Evolutionary conservation across 2,797 vertebrate species (phyloP), one percentile per base, ranked within the genome.

Genomic region (Margarornis squamiger): DNA sequence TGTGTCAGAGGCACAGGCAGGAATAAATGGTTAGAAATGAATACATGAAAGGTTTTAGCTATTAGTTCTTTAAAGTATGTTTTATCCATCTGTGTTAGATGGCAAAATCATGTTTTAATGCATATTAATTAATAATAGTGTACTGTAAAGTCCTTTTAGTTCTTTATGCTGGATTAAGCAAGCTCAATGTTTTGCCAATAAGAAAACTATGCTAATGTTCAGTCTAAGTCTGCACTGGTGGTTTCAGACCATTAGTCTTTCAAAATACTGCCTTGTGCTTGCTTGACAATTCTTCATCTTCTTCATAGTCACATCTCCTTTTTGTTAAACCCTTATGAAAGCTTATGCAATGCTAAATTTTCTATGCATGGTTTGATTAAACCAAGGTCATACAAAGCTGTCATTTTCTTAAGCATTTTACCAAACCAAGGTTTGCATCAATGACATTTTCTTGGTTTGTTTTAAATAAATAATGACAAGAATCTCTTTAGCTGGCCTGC

Each of bases 401-500:
- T 84, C 89, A 91, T 29, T 81, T 95, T 55, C 76, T 91, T 75
- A 62, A 89, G 36, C 61, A 51, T 75, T 86, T 93, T 75, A 52
- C 19, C 6, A 23, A 90, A 88, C 58, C 0, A 0, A 92, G 61
- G 62, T 88, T 94, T 92, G 10, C 39, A 90, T 91, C 73, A 45
- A 43, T 59, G 68, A 89, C 72, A 62, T 89, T 71, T 80, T 54
- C 30, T 63, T 80, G 30, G 48, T 88, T 81, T 3, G 0, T 72
- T 89, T 94, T 83, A 83, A 96, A 93, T 76, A 93, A 92, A 79
- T 80, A 65, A 58, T 71, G 65, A 75, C 72, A 86, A 21, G 23
- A 52, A 16, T 67, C 14, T 88, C 7, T 73, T 21, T 65, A 80
- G 14, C 24, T 86, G 83, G 15, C 45, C 63, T 88, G 38, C 46